Percentiles rank a stretch among this genome's conserved stretches.
Conservation (phyloP, 2,797 vertebrate genomes). For the Phataginus tricuspis region DNA sequence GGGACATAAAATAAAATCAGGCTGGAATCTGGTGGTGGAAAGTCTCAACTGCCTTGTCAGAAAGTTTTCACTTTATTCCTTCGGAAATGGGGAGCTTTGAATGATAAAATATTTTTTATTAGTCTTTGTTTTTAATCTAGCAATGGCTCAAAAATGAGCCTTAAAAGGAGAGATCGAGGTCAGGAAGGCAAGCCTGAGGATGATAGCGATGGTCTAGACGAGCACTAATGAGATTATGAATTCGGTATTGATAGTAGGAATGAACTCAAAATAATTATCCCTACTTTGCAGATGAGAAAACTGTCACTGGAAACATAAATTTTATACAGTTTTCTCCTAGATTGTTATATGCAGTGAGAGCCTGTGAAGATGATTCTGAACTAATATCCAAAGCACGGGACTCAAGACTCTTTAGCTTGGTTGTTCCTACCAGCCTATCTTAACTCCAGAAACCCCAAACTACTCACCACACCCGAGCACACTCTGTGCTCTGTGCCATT, state of each 20-base stretch:
- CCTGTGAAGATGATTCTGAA: not conserved
- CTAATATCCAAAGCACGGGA: not conserved
- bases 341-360: not conserved
- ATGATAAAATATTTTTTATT: not conserved
- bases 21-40: not conserved
- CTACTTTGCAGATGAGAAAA: not conserved
- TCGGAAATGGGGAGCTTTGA: not conserved
- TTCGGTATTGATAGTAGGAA: not conserved
- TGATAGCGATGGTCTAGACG: not conserved
- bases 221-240: not conserved
- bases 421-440: not conserved
- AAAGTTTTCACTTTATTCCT: constrained; percentile 15
- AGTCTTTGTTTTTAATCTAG: not conserved
- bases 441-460: not conserved
- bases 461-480: not conserved
- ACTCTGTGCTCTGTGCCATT: not conserved
- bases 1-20: not conserved
- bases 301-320: not conserved
- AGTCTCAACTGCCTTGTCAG: not conserved
- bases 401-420: not conserved
- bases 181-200: not conserved
- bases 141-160: not conserved
- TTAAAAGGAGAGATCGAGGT: not conserved
- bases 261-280: not conserved
- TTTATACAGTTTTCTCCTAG: not conserved